Evolutionary conservation across 2,888 invertebrate genomes (phyloP).

Genomic region (Amblyjoppa fuscipennis): DNA sequence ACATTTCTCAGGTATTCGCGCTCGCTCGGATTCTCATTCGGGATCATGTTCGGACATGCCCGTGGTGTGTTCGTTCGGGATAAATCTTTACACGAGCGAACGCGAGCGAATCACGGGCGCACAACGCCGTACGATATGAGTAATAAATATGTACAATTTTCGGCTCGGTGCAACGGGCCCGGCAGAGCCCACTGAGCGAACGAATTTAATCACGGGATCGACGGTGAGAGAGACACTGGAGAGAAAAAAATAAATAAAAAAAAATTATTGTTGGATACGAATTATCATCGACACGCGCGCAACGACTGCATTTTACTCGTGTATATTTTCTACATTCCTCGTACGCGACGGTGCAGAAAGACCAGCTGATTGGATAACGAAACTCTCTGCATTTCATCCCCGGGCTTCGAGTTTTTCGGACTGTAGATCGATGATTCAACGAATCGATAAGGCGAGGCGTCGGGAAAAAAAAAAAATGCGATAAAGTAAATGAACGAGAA

Average conservation of each 20-base stretch:
- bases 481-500: neutral
- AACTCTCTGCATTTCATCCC: constrained; percentile 21
- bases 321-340: constrained; percentile 39
- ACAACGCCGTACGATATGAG: too few relatives aligned
- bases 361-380: constrained; percentile 56
- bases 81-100: neutral
- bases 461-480: neutral
- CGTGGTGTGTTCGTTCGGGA: constrained; percentile 1
- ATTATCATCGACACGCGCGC: constrained; percentile 6
- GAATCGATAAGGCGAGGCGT: neutral
- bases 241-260: neutral
- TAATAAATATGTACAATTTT: neutral
- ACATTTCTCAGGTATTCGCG: constrained; percentile 34
- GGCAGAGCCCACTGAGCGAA: neutral
- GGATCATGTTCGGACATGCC: constrained; percentile 29
- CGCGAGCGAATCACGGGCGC: neutral
- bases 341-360: constrained; percentile 40
- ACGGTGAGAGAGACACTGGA: neutral
- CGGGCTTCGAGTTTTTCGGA: neutral
- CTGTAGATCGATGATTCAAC: constrained; percentile 8
- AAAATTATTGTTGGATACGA: neutral
- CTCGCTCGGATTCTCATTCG: constrained; percentile 7
- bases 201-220: neutral
- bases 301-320: constrained; percentile 9
- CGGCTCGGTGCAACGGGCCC: neutral